Conservation (phyloP, 2,888 invertebrate species). For the Plebejus argus region DNA sequence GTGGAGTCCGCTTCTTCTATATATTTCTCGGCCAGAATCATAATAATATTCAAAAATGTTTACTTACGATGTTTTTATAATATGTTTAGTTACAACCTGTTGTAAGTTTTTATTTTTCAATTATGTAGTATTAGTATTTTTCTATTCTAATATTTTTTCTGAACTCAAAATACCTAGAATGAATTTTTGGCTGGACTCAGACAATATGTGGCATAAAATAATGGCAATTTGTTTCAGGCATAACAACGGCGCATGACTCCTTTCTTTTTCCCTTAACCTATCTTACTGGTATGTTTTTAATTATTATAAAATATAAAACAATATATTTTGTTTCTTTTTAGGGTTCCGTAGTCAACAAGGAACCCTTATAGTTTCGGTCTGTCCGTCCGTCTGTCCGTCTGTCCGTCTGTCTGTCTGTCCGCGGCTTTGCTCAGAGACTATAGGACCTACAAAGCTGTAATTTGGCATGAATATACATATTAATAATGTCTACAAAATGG, state of each 20-base stretch:
- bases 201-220: background rate
- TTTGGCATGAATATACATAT: too few relatives aligned
- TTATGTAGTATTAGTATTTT: background rate
- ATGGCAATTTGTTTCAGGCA: background rate
- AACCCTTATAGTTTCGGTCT: too few relatives aligned
- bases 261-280: background rate
- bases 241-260: background rate
- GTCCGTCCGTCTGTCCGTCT: too few relatives aligned
- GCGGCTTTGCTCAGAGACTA: too few relatives aligned
- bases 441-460: too few relatives aligned
- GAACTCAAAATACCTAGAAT: background rate
- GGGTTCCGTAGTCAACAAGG: too few relatives aligned
- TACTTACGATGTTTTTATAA: background rate
- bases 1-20: background rate
- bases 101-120: background rate
- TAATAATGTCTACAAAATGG: too few relatives aligned
- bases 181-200: too few relatives aligned
- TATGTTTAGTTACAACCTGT: background rate
- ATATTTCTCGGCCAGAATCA: background rate
- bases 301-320: too few relatives aligned
- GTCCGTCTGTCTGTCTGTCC: too few relatives aligned
- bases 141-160: background rate
- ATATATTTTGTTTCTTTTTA: too few relatives aligned
- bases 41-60: background rate
- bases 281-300: background rate